Evolutionary conservation across 92 coral and sea anemone species (phyloP), one percentile per base, ranked within the genome.

Genomic region (Palythoa grandiflora): DNA sequence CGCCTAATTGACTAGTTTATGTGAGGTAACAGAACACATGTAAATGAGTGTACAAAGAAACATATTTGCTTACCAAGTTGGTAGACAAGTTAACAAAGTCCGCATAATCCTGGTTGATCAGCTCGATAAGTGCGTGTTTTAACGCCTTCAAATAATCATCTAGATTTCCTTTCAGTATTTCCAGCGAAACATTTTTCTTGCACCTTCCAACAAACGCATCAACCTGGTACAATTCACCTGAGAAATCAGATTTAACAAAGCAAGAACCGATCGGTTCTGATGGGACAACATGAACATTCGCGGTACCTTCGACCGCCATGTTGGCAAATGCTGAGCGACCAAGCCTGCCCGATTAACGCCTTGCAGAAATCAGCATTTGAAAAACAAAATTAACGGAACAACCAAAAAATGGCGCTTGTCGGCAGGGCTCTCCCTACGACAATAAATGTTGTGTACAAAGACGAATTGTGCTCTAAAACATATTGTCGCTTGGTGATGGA

Each of bases 61-160:
- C 50, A 4, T 44, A n/a, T 53, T 51, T 6, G 65, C 99, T 84
- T 85, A 97, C 99, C 94, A 97, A 90, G 80, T 95, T 97, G 19
- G 99, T 95, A 13, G 99, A 97, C 59, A 97, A 86, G 75, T 97
- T 97, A 53, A 97, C 99, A 70, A 97, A 97, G 89, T 97, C 99
- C 11, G 99, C 99, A 90, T 96, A 96, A 86, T 96, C 99, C 88
- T 96, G 97, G 73, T 96, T 97, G 71, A 97, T 97, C 86, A 97
- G 94, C 90, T 97, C 99, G 48, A 97, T 97, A 73, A 97, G 88
- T 10, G 99, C 99, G 83, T 91, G 95, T 88, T 94, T 97, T 71
- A 97, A 88, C 40, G 97, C 84, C 90, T 91, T 95, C 88, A 97
- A 91, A 90, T 97, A 97, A 72, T 97, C 98, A 78, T 97, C 98